Evolutionary conservation across 64 coral and sea anemone genomes (phyloP).

Genomic region (Porites australiensis): DNA sequence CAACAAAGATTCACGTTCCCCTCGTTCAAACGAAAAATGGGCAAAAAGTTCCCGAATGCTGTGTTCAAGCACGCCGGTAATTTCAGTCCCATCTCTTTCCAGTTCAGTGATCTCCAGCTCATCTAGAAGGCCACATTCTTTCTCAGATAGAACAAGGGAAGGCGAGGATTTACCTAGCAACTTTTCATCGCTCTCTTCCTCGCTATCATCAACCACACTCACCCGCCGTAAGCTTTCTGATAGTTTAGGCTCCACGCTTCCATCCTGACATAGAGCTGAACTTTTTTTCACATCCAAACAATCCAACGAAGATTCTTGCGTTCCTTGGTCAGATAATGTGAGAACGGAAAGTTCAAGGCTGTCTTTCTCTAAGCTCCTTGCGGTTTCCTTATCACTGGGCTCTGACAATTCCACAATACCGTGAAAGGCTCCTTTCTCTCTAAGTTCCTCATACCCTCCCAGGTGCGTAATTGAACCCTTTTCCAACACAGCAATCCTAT

Average conservation of each 20-base stretch:
- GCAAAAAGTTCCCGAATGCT: too few relatives aligned
- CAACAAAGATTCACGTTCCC: too few relatives aligned
- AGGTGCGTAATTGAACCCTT: not conserved
- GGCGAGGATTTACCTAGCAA: too few relatives aligned
- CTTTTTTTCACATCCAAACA: not conserved
- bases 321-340: not conserved
- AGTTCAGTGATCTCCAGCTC: too few relatives aligned
- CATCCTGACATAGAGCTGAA: not conserved
- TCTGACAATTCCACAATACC: not conserved
- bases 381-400: not conserved
- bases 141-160: not conserved
- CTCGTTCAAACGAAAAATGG: too few relatives aligned
- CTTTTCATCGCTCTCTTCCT: too few relatives aligned
- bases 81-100: too few relatives aligned
- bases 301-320: not conserved
- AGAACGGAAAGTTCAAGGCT: not conserved
- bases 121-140: not conserved
- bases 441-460: not conserved
- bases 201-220: not conserved
- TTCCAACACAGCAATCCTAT: constrained; percentile 1
- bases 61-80: too few relatives aligned
- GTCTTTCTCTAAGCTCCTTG: not conserved
- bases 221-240: not conserved
- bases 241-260: not conserved
- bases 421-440: not conserved